A percentile compares a stretch with the other conserved stretches of the same genome.
These are phyloP conservation scores for Terebella lapidaria DNA, from an alignment of 2,888 invertebrate genomes.

Conservation along the genomic window DNA sequence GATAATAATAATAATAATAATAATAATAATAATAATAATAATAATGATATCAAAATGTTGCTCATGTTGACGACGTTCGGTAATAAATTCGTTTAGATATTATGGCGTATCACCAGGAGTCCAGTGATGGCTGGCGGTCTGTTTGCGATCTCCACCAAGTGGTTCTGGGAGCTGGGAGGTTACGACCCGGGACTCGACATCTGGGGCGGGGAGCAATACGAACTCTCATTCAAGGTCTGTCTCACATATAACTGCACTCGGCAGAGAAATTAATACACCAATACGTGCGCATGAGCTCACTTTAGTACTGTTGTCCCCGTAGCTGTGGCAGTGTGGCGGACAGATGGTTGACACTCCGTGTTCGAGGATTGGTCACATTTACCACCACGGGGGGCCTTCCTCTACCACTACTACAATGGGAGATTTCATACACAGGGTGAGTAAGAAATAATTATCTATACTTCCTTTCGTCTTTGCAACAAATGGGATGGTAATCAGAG, in stretches of 20 bases:
- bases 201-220: constrained; percentile 98
- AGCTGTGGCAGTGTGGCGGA: constrained; percentile 94
- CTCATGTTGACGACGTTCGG: too few relatives aligned
- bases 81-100: too few relatives aligned
- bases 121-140: constrained; percentile 97
- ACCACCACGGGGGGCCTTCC: constrained; percentile 64
- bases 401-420: constrained; percentile 86
- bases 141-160: constrained; percentile 84
- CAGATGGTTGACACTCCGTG: constrained; percentile 87
- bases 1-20: background rate
- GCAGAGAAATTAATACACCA: too few relatives aligned
- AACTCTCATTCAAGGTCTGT: constrained; percentile 75
- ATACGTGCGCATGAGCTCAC: background rate
- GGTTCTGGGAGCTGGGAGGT: constrained; percentile 95
- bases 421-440: constrained; percentile 72
- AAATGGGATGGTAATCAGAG: too few relatives aligned
- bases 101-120: too few relatives aligned
- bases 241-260: too few relatives aligned
- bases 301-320: too few relatives aligned
- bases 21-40: too few relatives aligned
- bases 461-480: too few relatives aligned
- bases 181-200: constrained; percentile 65
- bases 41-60: too few relatives aligned
- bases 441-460: too few relatives aligned
- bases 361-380: constrained; percentile 79